Percentiles rank a stretch among this genome's conserved stretches.
Conservation (phyloP, 2,113 vertebrate species). For the Anas platyrhynchos region DNA sequence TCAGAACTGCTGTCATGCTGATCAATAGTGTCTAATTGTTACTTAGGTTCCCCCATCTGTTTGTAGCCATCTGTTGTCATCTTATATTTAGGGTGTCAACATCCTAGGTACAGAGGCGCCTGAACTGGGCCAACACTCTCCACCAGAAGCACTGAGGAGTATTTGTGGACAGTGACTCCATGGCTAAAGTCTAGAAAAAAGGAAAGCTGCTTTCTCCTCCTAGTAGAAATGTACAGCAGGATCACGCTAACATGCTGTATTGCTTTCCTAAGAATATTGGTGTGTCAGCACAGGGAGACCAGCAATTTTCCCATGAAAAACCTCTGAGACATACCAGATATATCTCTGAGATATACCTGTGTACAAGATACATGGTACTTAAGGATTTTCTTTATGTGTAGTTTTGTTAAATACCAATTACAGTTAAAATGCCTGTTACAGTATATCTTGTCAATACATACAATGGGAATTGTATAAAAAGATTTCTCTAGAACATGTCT, state of each 20-base stretch:
- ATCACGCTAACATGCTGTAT: rapidly evolving
- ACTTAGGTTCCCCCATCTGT: conserved; percentile 57
- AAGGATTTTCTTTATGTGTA: not conserved
- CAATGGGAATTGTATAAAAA: not conserved
- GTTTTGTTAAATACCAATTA: not conserved
- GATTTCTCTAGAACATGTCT: not conserved
- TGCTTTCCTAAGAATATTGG: not conserved
- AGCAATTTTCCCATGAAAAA: not conserved
- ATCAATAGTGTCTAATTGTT: conserved; percentile 66
- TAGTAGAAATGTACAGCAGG: not conserved
- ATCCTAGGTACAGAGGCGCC: not conserved
- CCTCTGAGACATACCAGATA: not conserved
- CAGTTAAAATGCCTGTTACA: not conserved
- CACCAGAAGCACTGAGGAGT: not conserved
- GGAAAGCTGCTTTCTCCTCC: not conserved
- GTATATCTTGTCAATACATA: not conserved
- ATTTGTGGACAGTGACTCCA: not conserved
- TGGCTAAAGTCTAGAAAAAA: not conserved
- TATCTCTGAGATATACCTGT: not conserved
- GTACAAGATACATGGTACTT: rapidly evolving
- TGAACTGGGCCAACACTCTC: not conserved
- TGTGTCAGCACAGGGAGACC: not conserved
- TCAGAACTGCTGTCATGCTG: not conserved
- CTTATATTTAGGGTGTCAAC: conserved; percentile 14
- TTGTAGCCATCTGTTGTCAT: conserved; percentile 58